A percentile compares a stretch with the other conserved stretches of the same genome.
These are phyloP conservation scores for Augochlora pura DNA, from an alignment of 1,140 invertebrate species.

Conservation along the genomic window DNA sequence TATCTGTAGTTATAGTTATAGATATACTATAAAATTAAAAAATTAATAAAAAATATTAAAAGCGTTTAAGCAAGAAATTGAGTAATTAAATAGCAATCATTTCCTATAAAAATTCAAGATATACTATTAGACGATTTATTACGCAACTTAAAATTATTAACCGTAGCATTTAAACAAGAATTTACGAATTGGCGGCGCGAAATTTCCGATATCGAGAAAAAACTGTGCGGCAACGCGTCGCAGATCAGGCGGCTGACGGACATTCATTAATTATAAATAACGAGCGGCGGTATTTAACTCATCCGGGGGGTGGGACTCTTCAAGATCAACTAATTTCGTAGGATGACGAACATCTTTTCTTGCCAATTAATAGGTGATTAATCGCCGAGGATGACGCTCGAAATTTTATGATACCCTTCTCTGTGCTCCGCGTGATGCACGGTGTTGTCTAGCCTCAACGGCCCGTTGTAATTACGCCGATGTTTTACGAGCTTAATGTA, in stretches of 20 bases:
- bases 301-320: slow-evolving; percentile 36
- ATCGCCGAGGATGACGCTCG: slow-evolving; percentile 73
- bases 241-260: slow-evolving; percentile 11
- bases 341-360: slow-evolving; percentile 72
- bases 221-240: neutral
- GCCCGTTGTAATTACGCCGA: slow-evolving; percentile 40
- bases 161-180: too few relatives aligned
- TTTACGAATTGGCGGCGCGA: too few relatives aligned
- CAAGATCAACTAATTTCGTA: slow-evolving; percentile 69
- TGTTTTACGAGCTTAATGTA: slow-evolving; percentile 35
- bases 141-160: neutral
- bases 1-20: too few relatives aligned
- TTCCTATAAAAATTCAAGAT: too few relatives aligned
- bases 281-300: slow-evolving; percentile 58
- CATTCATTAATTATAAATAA: slow-evolving; percentile 75
- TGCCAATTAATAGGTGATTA: slow-evolving; percentile 77
- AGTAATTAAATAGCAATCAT: too few relatives aligned
- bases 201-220: neutral
- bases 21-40: too few relatives aligned
- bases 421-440: slow-evolving; percentile 52
- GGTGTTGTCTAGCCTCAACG: slow-evolving; percentile 6
- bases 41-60: too few relatives aligned
- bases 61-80: too few relatives aligned
- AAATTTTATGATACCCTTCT: slow-evolving; percentile 62
- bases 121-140: too few relatives aligned